Percentiles rank a stretch among this genome's conserved stretches.
Conservation (phyloP, 2,888 invertebrate genomes). For the Pachliopta kotzebuea region DNA sequence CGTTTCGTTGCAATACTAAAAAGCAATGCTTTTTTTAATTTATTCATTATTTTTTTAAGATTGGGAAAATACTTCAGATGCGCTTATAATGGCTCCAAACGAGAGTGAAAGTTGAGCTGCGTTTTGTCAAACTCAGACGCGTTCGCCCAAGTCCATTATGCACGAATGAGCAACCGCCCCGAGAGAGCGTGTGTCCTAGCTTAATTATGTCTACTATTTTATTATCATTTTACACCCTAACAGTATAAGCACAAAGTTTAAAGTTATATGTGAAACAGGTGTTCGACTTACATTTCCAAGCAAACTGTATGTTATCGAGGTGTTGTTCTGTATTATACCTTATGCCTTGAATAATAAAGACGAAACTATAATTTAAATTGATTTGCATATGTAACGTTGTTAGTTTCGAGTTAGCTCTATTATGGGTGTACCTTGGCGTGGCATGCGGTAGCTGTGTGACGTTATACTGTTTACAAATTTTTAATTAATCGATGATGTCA, state of each 20-base stretch:
- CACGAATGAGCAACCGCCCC: constrained; percentile 78
- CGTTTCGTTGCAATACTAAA: too few relatives aligned
- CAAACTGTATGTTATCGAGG: constrained; percentile 40
- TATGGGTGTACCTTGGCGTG: constrained; percentile 72
- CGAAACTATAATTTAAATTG: constrained; percentile 31
- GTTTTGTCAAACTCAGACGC: constrained; percentile 75
- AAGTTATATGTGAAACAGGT: constrained; percentile 40
- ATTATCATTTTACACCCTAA: constrained; percentile 40
- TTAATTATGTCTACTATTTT: constrained; percentile 56
- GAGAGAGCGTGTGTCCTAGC: constrained; percentile 73
- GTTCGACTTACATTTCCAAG: constrained; percentile 46
- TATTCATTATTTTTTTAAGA: background rate
- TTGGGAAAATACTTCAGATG: constrained; percentile 5
- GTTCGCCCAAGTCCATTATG: constrained; percentile 73
- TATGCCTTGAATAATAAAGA: constrained; percentile 32
- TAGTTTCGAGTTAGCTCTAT: constrained; percentile 51
- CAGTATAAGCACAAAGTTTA: constrained; percentile 40
- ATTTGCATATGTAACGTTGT: constrained; percentile 42
- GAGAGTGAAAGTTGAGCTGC: constrained; percentile 76
- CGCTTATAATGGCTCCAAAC: constrained; percentile 48
- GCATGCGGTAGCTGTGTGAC: constrained; percentile 64
- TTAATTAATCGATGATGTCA: constrained; percentile 61
- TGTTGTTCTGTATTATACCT: constrained; percentile 36
- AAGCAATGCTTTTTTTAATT: background rate
- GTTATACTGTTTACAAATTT: constrained; percentile 60